Base-by-base conservation (phyloP, 1,140 invertebrate species). In the Mya arenaria region DNA sequence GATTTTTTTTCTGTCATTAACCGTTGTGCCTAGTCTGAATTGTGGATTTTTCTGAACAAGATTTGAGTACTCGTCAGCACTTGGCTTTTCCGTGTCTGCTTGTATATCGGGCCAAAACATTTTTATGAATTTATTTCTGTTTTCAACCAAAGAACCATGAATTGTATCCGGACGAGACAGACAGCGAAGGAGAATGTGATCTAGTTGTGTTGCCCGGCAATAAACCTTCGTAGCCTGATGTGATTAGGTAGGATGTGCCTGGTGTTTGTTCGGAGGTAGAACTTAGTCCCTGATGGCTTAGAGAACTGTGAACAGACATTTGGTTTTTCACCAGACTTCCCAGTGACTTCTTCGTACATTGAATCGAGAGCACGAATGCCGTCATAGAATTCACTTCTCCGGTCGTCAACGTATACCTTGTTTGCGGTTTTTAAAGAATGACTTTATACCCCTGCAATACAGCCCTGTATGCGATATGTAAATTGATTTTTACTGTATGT, bases 161-260 rank as follows among this genome's bases (percentile, higher is more conserved):
- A 62, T 32, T 15, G 58, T 62, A 28, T 28, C 25, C 8, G 58
- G 15, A 28, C 4, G 58, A 62, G 58, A 23, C 19, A 2, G 58
- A 62, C 19, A 30, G 4, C 15, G 58, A 2, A 28, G 13, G 58
- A 19, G 58, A 62, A 5, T 30, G 4, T 25, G 58, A 30, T 4
- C 25, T 15, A 30, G 4, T 30, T 28, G 4, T 4, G 15, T 62
- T 62, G 25, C 25, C 58, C 55, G 19, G 55, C 19, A 56, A 56
- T n/a, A 56, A n/a, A 56, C 55, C 55, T 56, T 56, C 55, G 19
- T 56, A n/a, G 19, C 55, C 55, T 56, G 55, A 56, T 56, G 55
- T 5, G 36, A 62, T 62, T 23, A 32, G 4, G 5, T 28, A 32
- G 36, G 13, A 30, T 62, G 58, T 4, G 8, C 15, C 4, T 15